These are phyloP conservation scores for Limnodromus scolopaceus DNA, from an alignment of 2,797 vertebrate species.

Conservation along the genomic window DNA sequence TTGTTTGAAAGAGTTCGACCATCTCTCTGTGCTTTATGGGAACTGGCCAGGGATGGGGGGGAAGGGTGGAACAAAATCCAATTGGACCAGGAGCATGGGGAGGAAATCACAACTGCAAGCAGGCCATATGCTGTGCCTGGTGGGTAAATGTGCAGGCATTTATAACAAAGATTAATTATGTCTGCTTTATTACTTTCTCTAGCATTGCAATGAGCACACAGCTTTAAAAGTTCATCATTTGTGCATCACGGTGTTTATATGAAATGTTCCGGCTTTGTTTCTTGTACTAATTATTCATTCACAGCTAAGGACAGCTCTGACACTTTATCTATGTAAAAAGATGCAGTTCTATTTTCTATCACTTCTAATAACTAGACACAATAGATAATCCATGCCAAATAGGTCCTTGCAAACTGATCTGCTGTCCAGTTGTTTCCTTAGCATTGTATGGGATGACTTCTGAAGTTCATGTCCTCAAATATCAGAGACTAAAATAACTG, in stretches of 20 bases:
- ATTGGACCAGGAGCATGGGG: background rate
- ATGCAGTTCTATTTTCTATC: background rate
- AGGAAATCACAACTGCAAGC: background rate
- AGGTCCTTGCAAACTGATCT: background rate
- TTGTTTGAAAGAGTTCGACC: background rate
- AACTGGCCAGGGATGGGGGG: background rate
- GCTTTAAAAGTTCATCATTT: background rate
- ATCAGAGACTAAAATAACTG: background rate
- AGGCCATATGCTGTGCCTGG: background rate
- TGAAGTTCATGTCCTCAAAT: background rate
- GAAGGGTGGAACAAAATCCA: background rate
- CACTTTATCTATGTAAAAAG: background rate
- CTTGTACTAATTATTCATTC: background rate
- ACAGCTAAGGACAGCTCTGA: background rate
- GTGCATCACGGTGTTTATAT: background rate
- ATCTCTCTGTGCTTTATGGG: background rate
- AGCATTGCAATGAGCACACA: background rate
- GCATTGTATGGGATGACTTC: background rate
- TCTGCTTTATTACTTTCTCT: background rate
- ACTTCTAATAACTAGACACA: background rate
- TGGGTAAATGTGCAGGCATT: background rate
- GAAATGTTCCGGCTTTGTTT: background rate
- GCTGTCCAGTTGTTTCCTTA: background rate
- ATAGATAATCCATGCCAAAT: background rate
- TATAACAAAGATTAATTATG: background rate